A percentile compares a stretch with the other conserved stretches of the same genome.
These are phyloP conservation scores for Brachionus paranguensis DNA, from an alignment of 1,140 invertebrate species.

Conservation along the genomic window DNA sequence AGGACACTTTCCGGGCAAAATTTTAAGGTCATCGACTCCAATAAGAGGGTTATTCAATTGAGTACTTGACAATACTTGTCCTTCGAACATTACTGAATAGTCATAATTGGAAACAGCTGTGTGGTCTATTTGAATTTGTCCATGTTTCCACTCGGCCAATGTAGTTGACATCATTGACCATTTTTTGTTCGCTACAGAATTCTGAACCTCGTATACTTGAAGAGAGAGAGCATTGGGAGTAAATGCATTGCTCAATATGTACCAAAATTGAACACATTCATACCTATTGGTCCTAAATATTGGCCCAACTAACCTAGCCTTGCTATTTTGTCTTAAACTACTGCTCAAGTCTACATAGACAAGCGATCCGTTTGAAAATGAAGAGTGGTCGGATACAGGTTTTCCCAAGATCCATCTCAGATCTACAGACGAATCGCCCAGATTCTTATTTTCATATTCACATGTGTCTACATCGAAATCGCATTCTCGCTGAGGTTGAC, in stretches of 20 bases:
- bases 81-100: slow-evolving; percentile 23
- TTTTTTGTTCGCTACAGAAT: not conserved
- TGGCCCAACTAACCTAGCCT: not conserved
- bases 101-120: not conserved
- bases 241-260: not conserved
- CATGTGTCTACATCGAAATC: slow-evolving; percentile 50
- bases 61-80: slow-evolving; percentile 38
- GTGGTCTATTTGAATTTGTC: not conserved
- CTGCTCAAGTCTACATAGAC: not conserved
- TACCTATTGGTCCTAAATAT: not conserved
- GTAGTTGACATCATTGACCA: not conserved
- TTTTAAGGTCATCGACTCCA: slow-evolving; percentile 19
- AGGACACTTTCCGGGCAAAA: not conserved
- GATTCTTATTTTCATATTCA: slow-evolving; percentile 43
- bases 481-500: slow-evolving; percentile 43
- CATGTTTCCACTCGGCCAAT: not conserved
- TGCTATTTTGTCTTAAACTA: not conserved
- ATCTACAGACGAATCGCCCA: not conserved
- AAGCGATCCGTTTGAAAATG: not conserved
- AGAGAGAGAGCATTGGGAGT: not conserved
- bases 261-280: slow-evolving; percentile 39
- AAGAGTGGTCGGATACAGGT: not conserved
- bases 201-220: not conserved
- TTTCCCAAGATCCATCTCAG: not conserved
- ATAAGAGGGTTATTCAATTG: slow-evolving; percentile 38